phyloP scores from a whole-genome alignment of 1,140 invertebrate genomes.

The Hirudo medicinalis region DNA sequence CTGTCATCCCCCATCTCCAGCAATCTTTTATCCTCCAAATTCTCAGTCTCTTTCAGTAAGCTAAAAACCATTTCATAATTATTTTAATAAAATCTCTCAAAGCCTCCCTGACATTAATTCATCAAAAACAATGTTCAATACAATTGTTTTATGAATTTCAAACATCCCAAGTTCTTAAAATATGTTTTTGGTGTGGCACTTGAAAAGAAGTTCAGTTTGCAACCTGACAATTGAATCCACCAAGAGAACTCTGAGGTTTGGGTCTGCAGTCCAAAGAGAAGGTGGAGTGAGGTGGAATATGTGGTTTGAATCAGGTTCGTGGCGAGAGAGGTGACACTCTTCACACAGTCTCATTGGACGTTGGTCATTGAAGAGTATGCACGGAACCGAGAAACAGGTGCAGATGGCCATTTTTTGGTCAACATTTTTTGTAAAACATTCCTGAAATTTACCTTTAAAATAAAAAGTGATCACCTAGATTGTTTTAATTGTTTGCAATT shows the following conservation, averaged over 20 bases:
- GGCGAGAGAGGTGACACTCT: conserved; percentile 52
- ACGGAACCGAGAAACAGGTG: conserved; percentile 91
- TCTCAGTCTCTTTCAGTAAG: conserved; percentile 40
- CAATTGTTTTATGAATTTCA: too few relatives aligned
- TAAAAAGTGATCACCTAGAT: conserved; percentile 57
- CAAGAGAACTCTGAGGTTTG: conserved; percentile 78
- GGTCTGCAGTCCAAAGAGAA: conserved; percentile 59
- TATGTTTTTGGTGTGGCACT: too few relatives aligned
- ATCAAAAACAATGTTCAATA: too few relatives aligned
- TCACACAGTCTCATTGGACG: conserved; percentile 83
- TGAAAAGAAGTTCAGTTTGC: neutral
- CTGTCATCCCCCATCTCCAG: conserved; percentile 39
- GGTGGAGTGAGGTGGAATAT: conserved; percentile 72
- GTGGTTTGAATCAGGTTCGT: conserved; percentile 73
- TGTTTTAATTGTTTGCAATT: conserved; percentile 20
- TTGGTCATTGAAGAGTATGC: conserved; percentile 86
- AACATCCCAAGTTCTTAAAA: too few relatives aligned
- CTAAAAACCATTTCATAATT: conserved; percentile 25
- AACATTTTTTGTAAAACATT: conserved; percentile 49
- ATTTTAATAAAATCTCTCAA: too few relatives aligned
- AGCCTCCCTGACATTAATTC: too few relatives aligned
- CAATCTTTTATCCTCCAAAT: conserved; percentile 35
- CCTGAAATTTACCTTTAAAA: neutral
- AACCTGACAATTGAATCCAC: conserved; percentile 86
- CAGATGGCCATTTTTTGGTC: conserved; percentile 82